Percentiles rank a stretch among this genome's conserved stretches.
Conservation (phyloP, 2,797 vertebrate species). For the Neostethus bicornis region DNA sequence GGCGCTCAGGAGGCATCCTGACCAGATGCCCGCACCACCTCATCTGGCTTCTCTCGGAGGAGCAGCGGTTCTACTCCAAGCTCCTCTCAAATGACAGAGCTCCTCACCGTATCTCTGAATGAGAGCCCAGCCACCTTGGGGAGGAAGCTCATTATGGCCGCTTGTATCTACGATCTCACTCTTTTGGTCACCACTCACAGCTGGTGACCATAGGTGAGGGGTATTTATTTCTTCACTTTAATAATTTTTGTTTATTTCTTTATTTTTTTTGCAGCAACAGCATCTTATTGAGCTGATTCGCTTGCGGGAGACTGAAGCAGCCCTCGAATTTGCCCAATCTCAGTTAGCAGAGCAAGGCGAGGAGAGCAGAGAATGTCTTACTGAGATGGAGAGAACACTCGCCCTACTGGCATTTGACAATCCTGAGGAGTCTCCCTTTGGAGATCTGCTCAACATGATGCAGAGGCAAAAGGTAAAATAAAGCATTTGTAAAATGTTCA, state of each 20-base stretch:
- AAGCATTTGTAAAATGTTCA: neutral
- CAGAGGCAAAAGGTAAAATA: constrained; percentile 92
- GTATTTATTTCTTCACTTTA: neutral
- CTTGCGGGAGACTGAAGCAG: constrained; percentile 95
- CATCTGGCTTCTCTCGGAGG: too few relatives aligned
- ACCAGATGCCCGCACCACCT: too few relatives aligned
- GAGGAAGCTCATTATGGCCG: too few relatives aligned
- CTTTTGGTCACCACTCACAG: too few relatives aligned
- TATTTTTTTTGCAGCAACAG: constrained; percentile 85
- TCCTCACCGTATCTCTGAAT: too few relatives aligned
- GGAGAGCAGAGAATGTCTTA: constrained; percentile 96
- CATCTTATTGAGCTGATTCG: constrained; percentile 98
- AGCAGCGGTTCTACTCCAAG: too few relatives aligned
- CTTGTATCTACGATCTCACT: too few relatives aligned
- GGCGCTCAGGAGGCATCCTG: too few relatives aligned
- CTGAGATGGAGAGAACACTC: constrained; percentile 97
- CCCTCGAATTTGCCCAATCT: constrained; percentile 96
- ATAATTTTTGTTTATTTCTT: neutral
- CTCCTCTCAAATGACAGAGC: too few relatives aligned
- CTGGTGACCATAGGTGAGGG: too few relatives aligned
- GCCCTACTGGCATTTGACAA: constrained; percentile 96
- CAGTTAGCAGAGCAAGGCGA: constrained; percentile 98
- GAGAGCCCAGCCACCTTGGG: too few relatives aligned
- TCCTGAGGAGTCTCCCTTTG: constrained; percentile 96
- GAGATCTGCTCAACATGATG: constrained; percentile 98